These are phyloP conservation scores for Caranx ignobilis DNA, from an alignment of 2,113 vertebrate genomes.

Conservation along the genomic window DNA sequence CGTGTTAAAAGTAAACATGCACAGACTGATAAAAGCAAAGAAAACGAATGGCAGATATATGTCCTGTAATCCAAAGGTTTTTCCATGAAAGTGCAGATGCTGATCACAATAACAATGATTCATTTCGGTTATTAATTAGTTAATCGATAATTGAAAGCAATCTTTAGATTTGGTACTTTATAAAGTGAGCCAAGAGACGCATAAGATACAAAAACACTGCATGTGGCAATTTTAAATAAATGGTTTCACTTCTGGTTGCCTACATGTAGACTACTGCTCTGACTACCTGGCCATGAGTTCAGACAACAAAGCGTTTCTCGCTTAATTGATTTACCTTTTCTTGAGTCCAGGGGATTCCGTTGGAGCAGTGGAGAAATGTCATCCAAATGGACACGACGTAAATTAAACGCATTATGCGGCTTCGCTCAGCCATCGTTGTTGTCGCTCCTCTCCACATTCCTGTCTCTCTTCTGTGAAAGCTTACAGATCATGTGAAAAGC, in stretches of 20 bases:
- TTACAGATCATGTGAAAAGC: constrained; percentile 83
- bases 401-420: constrained; percentile 53
- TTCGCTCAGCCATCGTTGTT: constrained; percentile 53
- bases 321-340: constrained; percentile 77
- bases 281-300: not conserved
- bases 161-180: not conserved
- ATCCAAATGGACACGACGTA: constrained; percentile 53
- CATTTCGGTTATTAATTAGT: not conserved
- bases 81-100: not conserved
- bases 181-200: not conserved
- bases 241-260: not conserved
- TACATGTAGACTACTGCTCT: not conserved
- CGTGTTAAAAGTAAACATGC: not conserved
- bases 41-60: not conserved
- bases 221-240: not conserved
- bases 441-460: constrained; percentile 66
- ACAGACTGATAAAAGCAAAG: not conserved
- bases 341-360: constrained; percentile 78
- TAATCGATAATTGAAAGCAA: not conserved
- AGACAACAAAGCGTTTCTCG: not conserved
- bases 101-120: not conserved
- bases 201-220: not conserved
- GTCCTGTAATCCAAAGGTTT: not conserved
- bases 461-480: constrained; percentile 50
- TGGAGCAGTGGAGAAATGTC: constrained; percentile 49